Percentiles rank a stretch among this genome's conserved stretches.
These are phyloP conservation scores for Torymus tubicola DNA, from an alignment of 2,888 invertebrate genomes.

Conservation along the genomic window DNA sequence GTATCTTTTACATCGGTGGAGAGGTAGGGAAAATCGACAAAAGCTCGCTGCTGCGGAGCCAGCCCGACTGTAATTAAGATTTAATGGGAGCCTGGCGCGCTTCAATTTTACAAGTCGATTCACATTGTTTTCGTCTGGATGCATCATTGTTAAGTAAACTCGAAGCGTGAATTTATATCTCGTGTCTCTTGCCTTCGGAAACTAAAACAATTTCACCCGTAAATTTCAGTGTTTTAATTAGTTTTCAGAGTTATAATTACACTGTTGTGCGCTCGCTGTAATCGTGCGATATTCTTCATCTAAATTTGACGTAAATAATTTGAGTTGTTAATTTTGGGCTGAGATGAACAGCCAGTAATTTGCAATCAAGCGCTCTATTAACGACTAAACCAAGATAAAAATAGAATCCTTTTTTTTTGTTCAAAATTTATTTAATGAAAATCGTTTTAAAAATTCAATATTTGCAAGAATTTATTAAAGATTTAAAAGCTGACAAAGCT, in stretches of 20 bases:
- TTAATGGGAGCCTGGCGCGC: not conserved
- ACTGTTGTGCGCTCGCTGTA: not conserved
- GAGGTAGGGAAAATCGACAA: not conserved
- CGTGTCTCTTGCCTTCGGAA: not conserved
- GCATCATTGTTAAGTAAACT: not conserved
- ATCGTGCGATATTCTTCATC: not conserved
- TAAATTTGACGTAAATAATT: not conserved
- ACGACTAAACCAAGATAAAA: too few species aligned
- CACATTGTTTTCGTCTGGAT: constrained; percentile 1
- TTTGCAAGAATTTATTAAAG: too few species aligned
- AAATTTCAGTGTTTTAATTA: constrained; percentile 1
- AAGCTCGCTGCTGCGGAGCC: not conserved
- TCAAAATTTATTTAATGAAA: too few species aligned
- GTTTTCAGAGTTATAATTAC: constrained; percentile 2
- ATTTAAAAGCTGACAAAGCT: too few species aligned
- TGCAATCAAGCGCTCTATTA: too few species aligned
- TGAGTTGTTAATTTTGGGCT: not conserved
- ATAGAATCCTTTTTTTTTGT: too few species aligned
- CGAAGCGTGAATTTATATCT: constrained; percentile 1
- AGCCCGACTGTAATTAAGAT: constrained; percentile 1
- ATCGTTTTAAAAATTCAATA: too few species aligned
- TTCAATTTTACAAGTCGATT: constrained; percentile 3
- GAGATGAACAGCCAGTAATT: too few species aligned
- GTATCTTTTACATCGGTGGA: not conserved
- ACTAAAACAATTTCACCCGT: not conserved